Evolutionary conservation across 2,113 vertebrate species (phyloP).

Genomic region (Lycaon pictus): DNA sequence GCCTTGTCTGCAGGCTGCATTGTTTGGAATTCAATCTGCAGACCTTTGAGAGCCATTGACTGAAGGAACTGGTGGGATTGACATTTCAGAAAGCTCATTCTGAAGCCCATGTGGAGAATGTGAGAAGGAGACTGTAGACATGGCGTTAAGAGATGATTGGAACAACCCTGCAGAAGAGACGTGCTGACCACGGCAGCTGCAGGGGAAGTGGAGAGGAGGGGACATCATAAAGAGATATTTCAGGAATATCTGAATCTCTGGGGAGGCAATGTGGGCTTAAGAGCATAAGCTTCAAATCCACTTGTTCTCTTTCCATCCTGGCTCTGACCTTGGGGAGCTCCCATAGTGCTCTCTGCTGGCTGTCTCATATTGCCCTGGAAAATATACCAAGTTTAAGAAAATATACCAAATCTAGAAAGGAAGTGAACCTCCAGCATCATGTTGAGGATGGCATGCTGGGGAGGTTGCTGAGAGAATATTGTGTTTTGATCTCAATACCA

Average conservation of each 20-base stretch:
- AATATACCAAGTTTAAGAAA: background rate
- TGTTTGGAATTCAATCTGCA: background rate
- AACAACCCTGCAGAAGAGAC: background rate
- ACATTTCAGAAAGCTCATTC: background rate
- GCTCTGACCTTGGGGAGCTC: no score
- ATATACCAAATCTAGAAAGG: background rate
- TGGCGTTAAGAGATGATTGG: background rate
- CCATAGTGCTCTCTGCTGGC: background rate
- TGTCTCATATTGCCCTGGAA: background rate
- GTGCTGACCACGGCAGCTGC: accelerated
- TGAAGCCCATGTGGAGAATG: background rate
- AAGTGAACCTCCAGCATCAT: background rate
- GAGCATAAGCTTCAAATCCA: background rate
- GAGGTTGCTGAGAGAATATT: background rate
- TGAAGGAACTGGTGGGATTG: background rate
- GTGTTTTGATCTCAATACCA: background rate
- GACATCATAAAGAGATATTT: background rate
- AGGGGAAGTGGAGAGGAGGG: background rate
- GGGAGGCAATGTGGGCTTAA: background rate
- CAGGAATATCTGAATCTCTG: background rate
- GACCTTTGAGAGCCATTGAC: background rate
- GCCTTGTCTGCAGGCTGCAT: background rate
- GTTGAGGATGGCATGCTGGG: accelerated
- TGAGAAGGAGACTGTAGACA: background rate
- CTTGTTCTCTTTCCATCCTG: background rate